Conservation (phyloP, 1,140 invertebrate species). For the Vollenhovia emeryi region DNA sequence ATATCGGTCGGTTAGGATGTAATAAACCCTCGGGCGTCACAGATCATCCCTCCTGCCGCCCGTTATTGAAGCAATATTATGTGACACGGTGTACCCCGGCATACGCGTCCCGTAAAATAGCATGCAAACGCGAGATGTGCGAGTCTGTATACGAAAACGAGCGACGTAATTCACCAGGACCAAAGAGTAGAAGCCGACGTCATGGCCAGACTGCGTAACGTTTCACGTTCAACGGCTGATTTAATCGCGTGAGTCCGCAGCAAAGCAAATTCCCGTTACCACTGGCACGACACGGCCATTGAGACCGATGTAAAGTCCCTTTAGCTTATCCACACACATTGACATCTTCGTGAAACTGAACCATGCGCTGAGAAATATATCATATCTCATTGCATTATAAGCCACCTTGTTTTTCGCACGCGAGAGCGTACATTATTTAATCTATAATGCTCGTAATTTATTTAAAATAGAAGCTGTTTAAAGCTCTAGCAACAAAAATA, state of each 20-base stretch:
- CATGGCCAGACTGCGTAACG: constrained; percentile 45
- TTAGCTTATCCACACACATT: not conserved
- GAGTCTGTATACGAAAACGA: constrained; percentile 53
- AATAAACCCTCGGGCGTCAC: constrained; percentile 70
- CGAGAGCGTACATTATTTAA: not conserved
- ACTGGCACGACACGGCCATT: constrained; percentile 4
- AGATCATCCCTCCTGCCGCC: constrained; percentile 64
- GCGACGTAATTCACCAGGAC: constrained; percentile 34
- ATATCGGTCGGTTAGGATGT: constrained; percentile 70
- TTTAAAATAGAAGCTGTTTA: not conserved
- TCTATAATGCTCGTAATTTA: not conserved
- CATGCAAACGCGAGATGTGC: constrained; percentile 55
- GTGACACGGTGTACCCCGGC: constrained; percentile 61
- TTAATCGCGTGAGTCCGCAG: constrained; percentile 37
- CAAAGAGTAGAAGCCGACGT: constrained; percentile 43
- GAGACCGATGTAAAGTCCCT: constrained; percentile 29
- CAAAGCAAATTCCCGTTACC: constrained; percentile 42
- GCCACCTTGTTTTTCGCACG: not conserved
- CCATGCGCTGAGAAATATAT: not conserved
- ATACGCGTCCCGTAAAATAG: constrained; percentile 58
- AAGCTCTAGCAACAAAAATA: no score
- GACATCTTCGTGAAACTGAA: constrained; percentile 18
- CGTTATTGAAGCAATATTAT: constrained; percentile 72
- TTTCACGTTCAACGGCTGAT: constrained; percentile 27
- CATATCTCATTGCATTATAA: not conserved